Percentiles rank a stretch among this genome's conserved stretches.
These are phyloP conservation scores for Hirtodrosophila duncani DNA, from an alignment of 2,888 invertebrate genomes.

Conservation along the genomic window DNA sequence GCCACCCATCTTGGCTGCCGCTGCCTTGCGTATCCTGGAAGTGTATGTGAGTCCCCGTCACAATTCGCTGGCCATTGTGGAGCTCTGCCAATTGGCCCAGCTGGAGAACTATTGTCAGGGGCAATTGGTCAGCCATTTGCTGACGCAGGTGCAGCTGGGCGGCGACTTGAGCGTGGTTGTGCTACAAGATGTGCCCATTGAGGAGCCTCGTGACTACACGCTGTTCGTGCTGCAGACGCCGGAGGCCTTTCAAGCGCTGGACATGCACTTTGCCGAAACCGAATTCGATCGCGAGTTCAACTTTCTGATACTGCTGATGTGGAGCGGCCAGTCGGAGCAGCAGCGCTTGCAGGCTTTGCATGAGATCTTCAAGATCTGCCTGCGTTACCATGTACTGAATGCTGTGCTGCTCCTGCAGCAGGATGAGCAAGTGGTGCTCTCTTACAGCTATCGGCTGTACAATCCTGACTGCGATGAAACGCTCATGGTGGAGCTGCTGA, in stretches of 20 bases:
- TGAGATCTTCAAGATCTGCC: conserved; percentile 50
- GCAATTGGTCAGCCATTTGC: conserved; percentile 40
- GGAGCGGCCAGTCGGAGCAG: neutral
- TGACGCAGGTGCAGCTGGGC: conserved; percentile 37
- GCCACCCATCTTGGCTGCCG: conserved; percentile 27
- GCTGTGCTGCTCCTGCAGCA: conserved; percentile 48
- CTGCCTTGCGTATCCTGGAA: conserved; percentile 45
- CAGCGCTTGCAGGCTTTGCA: conserved; percentile 5
- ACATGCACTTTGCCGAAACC: conserved; percentile 37
- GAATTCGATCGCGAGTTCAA: conserved; percentile 53
- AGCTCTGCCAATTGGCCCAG: conserved; percentile 21
- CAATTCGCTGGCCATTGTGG: conserved; percentile 52
- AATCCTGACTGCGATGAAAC: conserved; percentile 24
- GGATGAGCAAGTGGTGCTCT: conserved; percentile 26
- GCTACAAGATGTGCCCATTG: conserved; percentile 30
- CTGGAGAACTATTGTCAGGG: conserved; percentile 14
- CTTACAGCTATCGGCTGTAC: conserved; percentile 39
- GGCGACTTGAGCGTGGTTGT: conserved; percentile 50
- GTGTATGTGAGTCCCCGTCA: conserved; percentile 44
- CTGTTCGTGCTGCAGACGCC: conserved; percentile 62
- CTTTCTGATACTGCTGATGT: conserved; percentile 64
- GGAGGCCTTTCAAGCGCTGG: conserved; percentile 49
- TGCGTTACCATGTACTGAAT: conserved; percentile 54
- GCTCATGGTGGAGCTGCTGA: conserved; percentile 36
- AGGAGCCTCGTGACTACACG: conserved; percentile 47